These are phyloP conservation scores for Aricia artaxerxes DNA, from an alignment of 2,888 invertebrate genomes.

Conservation along the genomic window DNA sequence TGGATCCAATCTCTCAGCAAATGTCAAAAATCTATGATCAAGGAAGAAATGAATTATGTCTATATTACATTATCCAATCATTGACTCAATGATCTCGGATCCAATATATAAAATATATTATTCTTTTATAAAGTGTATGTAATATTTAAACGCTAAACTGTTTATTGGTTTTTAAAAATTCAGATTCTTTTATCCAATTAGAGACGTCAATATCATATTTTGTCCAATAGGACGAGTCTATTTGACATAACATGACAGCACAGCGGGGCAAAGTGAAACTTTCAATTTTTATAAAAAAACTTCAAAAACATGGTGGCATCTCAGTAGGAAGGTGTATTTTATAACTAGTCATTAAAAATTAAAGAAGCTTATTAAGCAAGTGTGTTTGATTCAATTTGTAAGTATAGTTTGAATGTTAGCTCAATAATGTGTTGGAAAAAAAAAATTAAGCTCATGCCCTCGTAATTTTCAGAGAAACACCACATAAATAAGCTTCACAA, in stretches of 20 bases:
- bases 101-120: no score
- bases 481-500: constrained; percentile 73
- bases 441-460: background rate
- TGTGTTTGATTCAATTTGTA: constrained; percentile 79
- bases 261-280: constrained; percentile 38
- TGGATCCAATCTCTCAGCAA: no score
- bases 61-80: no score
- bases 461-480: constrained; percentile 69
- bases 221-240: background rate
- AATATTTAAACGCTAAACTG: background rate
- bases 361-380: constrained; percentile 73
- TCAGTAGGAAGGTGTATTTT: constrained; percentile 70
- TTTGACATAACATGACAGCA: background rate
- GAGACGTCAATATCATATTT: background rate
- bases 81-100: no score
- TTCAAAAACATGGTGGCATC: constrained; percentile 77
- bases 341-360: constrained; percentile 67
- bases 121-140: no score
- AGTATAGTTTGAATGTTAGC: constrained; percentile 48
- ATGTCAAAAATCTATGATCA: no score
- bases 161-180: background rate
- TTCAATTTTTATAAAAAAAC: constrained; percentile 35
- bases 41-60: no score
- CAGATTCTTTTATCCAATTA: background rate
- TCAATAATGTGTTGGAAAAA: background rate